Percentiles rank a stretch among this genome's conserved stretches.
Conservation (phyloP, 2,888 invertebrate genomes). For the Ariolimax columbianus region DNA sequence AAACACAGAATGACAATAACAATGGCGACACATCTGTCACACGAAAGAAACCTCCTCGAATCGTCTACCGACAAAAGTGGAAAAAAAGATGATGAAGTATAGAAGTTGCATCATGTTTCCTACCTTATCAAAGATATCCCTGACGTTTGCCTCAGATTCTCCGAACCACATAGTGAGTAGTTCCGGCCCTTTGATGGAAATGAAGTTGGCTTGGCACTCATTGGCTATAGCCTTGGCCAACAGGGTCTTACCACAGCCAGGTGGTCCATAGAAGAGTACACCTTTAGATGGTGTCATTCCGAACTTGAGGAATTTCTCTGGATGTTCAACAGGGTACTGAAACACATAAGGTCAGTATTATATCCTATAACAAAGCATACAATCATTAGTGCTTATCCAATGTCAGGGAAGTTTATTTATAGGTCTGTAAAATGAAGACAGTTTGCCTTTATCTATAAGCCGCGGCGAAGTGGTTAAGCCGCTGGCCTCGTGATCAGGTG, state of each 20-base stretch:
- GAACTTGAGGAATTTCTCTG: constrained; percentile 99
- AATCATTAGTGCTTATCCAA: too few species aligned
- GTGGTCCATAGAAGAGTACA: constrained; percentile 98
- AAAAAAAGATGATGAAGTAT: too few species aligned
- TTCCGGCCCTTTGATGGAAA: constrained; percentile 97
- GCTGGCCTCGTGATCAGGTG: too few species aligned
- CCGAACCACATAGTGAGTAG: constrained; percentile 99
- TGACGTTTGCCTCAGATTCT: constrained; percentile 99
- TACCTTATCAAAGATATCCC: constrained; percentile 99
- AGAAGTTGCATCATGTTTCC: too few species aligned
- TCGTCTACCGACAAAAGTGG: too few species aligned
- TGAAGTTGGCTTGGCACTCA: constrained; percentile 99
- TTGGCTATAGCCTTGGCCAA: constrained; percentile 93
- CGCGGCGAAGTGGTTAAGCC: too few species aligned
- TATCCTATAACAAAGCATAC: too few species aligned
- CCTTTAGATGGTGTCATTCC: constrained; percentile 99
- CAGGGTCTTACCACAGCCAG: constrained; percentile 89
- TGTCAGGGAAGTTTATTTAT: background rate
- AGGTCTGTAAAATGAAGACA: background rate
- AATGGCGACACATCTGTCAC: too few species aligned
- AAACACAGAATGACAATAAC: too few species aligned
- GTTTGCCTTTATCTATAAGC: too few species aligned
- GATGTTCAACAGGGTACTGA: constrained; percentile 98
- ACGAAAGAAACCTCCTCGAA: too few species aligned
- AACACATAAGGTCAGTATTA: too few species aligned